Evolutionary conservation across 2,797 vertebrate species (phyloP).

Genomic region (Myotis findleyi): DNA sequence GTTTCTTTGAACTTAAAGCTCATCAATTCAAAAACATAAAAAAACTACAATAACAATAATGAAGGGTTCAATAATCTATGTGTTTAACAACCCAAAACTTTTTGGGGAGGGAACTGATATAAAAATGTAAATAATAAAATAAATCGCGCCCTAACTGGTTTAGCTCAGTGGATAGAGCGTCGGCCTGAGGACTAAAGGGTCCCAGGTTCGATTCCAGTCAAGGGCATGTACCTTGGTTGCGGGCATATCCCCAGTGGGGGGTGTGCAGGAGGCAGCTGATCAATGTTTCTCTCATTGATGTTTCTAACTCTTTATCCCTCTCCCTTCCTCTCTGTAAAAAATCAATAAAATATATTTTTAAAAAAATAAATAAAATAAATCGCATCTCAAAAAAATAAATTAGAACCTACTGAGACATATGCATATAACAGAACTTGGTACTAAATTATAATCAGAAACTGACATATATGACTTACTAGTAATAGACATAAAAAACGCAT

Average conservation of each 20-base stretch:
- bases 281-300: no score
- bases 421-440: not conserved
- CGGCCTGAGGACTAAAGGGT: no score
- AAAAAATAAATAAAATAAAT: not conserved
- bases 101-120: not conserved
- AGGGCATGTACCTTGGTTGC: no score
- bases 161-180: no score
- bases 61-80: not conserved
- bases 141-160: not conserved
- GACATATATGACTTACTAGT: not conserved
- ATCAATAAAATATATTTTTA: no score
- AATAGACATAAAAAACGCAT: conserved; percentile 33
- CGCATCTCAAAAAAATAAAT: not conserved
- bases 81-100: conserved; percentile 42
- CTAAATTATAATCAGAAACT: conserved; percentile 53
- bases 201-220: no score
- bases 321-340: no score
- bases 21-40: conserved; percentile 31
- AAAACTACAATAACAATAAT: conserved; percentile 36
- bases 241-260: no score
- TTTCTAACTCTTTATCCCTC: no score
- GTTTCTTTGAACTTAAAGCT: conserved; percentile 43
- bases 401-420: not conserved
- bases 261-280: no score
- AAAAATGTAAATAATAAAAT: conserved; percentile 52